Evolutionary conservation across 1,140 invertebrate genomes (phyloP).

Genomic region (Plectus sambesii): DNA sequence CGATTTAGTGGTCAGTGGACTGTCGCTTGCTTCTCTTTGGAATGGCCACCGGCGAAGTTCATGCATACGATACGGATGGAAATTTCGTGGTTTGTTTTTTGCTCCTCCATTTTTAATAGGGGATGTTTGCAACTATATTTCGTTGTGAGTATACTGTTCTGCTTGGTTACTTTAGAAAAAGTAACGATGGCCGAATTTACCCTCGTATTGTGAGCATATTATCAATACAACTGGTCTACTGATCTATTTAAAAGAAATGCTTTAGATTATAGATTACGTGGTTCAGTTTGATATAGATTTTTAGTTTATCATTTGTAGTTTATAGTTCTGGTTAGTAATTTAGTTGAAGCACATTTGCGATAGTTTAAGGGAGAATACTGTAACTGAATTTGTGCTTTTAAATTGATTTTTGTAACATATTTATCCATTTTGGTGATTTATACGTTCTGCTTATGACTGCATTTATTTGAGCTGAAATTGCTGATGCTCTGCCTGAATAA

Average conservation of each 20-base stretch:
- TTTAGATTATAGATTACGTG: too few relatives aligned
- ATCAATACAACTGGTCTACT: constrained; percentile 23
- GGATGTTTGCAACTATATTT: constrained; percentile 30
- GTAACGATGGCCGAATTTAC: constrained; percentile 4
- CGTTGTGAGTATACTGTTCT: not conserved
- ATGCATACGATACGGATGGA: constrained; percentile 85
- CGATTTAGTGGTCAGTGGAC: constrained; percentile 53
- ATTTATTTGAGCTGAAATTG: too few relatives aligned
- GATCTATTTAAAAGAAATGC: constrained; percentile 18
- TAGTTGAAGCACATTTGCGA: too few relatives aligned
- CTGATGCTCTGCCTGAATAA: too few relatives aligned
- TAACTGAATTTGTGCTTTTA: too few relatives aligned
- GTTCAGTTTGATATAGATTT: too few relatives aligned
- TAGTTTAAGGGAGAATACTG: too few relatives aligned
- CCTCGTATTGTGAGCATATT: too few relatives aligned
- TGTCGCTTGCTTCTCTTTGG: constrained; percentile 17
- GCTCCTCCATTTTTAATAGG: too few relatives aligned
- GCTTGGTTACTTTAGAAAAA: constrained; percentile 1
- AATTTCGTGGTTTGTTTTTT: constrained; percentile 58
- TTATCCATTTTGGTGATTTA: constrained; percentile 3
- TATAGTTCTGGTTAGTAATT: too few relatives aligned
- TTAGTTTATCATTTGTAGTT: too few relatives aligned
- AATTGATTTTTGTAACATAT: too few relatives aligned
- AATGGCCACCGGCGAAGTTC: constrained; percentile 88
- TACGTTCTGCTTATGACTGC: constrained; percentile 50